These are phyloP conservation scores for Frieseomelitta varia DNA, from an alignment of 1,140 invertebrate species.

Conservation along the genomic window DNA sequence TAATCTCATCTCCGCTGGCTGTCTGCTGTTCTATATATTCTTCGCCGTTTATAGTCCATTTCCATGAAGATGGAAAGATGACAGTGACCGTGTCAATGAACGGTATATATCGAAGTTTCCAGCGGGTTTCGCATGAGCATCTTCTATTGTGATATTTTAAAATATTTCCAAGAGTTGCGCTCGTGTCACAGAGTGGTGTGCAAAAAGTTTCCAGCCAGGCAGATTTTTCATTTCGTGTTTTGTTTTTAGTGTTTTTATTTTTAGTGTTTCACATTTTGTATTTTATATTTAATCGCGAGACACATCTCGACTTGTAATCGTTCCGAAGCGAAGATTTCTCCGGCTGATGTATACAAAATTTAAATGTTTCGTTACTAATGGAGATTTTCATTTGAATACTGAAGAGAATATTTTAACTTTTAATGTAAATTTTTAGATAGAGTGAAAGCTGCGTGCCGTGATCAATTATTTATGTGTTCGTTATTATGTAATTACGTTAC, in stretches of 20 bases:
- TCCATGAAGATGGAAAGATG: not conserved
- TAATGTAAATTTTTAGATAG: not conserved
- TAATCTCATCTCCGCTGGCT: constrained; percentile 19
- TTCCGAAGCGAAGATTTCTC: not conserved
- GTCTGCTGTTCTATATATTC: too few species aligned
- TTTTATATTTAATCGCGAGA: too few species aligned
- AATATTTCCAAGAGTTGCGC: too few species aligned
- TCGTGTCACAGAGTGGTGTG: too few species aligned
- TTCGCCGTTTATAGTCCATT: not conserved
- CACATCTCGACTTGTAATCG: not conserved
- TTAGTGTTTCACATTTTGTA: too few species aligned
- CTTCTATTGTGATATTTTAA: not conserved
- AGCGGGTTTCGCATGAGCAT: not conserved
- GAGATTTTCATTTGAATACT: not conserved
- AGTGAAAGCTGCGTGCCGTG: not conserved
- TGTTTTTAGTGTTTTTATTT: too few species aligned
- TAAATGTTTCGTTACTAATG: not conserved
- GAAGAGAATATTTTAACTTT: not conserved
- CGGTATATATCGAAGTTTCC: not conserved
- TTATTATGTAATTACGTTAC: too few species aligned
- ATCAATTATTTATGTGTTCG: not conserved
- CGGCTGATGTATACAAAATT: not conserved
- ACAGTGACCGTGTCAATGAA: too few species aligned
- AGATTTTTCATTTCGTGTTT: too few species aligned
- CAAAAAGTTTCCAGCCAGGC: too few species aligned